Evolutionary conservation across 2,888 invertebrate species (phyloP), one percentile per base, ranked within the genome.

Genomic region (Drosophila macrothrix): DNA sequence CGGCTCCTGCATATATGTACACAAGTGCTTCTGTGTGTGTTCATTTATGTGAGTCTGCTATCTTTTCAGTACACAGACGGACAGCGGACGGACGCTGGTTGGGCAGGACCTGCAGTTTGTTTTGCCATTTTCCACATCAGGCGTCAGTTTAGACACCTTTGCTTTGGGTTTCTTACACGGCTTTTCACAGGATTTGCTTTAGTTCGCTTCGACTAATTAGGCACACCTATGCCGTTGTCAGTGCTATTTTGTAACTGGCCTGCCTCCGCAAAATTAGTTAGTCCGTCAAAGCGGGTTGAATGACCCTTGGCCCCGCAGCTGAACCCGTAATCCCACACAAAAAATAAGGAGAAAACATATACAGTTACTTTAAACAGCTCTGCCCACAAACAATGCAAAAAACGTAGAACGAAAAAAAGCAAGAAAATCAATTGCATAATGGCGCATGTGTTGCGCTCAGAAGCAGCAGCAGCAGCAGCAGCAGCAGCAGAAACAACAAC

Each of bases 341-440:
- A 53, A 63, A 56, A 49, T 22, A 62, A 19, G 7, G 55, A 55
- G 33, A 41, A 64, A 55, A 63, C 29, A 41, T 39, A n/a, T n/a
- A 16, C 39, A 56, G 28, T 39, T 39, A 56, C 66, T 73, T 68
- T 62, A 80, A 78, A 54, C 84, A 84, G 65, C 72, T 78, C 74
- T 79, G 60, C 54, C 55, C 55, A n/a, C 69, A 79, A 81, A 84
- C 76, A 87, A 79, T 78, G 77, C 66, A 61, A 64, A 58, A 79
- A 71, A 60, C 37, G 67, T 41, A 55, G 53, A 49, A 67, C 12
- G 63, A 52, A 73, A 76, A 75, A 76, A 80, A 75, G 53, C 50
- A 82, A 83, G 73, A 83, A 83, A 86, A 91, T 90, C 90, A 90
- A 90, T 90, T 91, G 91, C 90, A 91, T 91, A 90, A 90, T 90